A percentile compares a stretch with the other conserved stretches of the same genome.
These are phyloP conservation scores for Nasonia longicornis DNA, from an alignment of 1,140 invertebrate genomes.

Conservation along the genomic window DNA sequence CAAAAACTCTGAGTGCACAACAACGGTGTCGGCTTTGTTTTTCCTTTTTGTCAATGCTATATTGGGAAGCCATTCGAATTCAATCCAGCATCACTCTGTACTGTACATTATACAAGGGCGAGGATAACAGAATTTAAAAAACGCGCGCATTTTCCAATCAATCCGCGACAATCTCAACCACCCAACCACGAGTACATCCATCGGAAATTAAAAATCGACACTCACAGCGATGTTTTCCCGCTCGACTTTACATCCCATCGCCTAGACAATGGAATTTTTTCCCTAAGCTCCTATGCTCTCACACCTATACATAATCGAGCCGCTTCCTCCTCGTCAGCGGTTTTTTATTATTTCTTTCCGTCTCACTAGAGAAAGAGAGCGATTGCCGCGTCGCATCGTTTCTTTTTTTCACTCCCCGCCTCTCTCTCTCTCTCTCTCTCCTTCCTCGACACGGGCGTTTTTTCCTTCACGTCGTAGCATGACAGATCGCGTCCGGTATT, in stretches of 20 bases:
- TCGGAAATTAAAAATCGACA: not conserved
- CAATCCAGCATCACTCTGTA: no score
- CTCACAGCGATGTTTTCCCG: not conserved
- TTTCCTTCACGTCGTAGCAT: conserved; percentile 2
- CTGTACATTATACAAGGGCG: not conserved
- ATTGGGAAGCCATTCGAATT: not conserved
- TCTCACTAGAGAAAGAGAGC: not conserved
- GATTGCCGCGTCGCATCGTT: not conserved
- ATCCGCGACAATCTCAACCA: not conserved
- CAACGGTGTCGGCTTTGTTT: not conserved
- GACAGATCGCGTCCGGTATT: conserved; percentile 2
- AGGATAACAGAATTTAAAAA: not conserved
- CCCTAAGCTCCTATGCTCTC: no score
- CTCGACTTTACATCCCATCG: not conserved
- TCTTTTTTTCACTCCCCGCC: no score
- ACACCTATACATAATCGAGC: not conserved
- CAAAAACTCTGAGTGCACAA: not conserved
- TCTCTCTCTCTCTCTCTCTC: no score
- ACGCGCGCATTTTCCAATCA: not conserved
- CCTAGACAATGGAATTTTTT: not conserved
- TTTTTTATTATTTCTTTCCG: not conserved
- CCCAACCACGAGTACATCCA: not conserved
- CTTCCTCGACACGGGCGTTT: not conserved
- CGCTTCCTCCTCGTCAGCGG: not conserved
- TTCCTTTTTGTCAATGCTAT: not conserved